phyloP scores from a whole-genome alignment of 2,113 vertebrate species.

The Oreochromis aureus region DNA sequence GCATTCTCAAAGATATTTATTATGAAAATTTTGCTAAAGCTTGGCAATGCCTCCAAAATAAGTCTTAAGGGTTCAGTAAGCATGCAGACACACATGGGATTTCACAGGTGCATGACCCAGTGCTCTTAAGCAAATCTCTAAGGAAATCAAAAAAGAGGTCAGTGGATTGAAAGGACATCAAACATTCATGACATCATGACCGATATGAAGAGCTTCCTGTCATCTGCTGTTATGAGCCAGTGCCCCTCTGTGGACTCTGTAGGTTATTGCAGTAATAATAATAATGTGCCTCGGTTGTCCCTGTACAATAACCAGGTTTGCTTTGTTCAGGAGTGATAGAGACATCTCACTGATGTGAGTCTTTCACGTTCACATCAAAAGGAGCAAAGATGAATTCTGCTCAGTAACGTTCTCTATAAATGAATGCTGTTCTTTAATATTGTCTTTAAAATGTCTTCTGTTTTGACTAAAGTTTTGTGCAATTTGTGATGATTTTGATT shows the following conservation, averaged over 20 bases:
- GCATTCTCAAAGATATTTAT: background rate
- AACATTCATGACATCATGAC: slow-evolving; percentile 63
- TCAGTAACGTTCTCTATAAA: background rate
- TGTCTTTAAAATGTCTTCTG: background rate
- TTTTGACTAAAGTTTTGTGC: background rate
- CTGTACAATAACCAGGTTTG: background rate
- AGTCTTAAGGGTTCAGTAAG: background rate
- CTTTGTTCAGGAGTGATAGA: background rate
- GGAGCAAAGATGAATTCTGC: background rate
- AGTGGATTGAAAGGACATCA: slow-evolving; percentile 60
- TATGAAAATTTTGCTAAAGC: background rate
- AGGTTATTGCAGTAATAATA: slow-evolving; percentile 52
- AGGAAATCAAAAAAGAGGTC: slow-evolving; percentile 65
- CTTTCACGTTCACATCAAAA: background rate
- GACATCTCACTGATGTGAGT: background rate
- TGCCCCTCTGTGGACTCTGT: slow-evolving; percentile 61
- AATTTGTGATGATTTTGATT: background rate
- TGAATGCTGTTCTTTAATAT: background rate
- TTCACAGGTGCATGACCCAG: slow-evolving; percentile 5
- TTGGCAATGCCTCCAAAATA: background rate
- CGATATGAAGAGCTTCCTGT: background rate
- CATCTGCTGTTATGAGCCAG: slow-evolving; percentile 26
- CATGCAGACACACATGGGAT: background rate
- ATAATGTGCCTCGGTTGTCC: background rate
- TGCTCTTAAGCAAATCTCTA: slow-evolving; percentile 36